A percentile compares a stretch with the other conserved stretches of the same genome.
Evolutionary conservation across 2,113 vertebrate genomes (phyloP).

Genomic region (Ptilorrhoa leucosticta): DNA sequence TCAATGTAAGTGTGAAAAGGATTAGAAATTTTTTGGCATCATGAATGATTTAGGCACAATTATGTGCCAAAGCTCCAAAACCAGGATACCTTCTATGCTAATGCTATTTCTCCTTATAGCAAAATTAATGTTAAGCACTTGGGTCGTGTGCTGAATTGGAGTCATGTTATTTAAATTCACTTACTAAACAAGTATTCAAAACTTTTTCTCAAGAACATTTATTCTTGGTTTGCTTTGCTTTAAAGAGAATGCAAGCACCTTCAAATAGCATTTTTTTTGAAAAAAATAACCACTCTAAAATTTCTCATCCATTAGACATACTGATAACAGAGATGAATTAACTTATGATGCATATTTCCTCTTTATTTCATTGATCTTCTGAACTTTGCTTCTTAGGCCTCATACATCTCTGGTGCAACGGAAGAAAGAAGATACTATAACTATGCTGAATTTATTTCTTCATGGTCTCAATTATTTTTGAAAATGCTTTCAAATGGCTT

Average conservation of each 20-base stretch:
- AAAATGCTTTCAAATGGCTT: neutral
- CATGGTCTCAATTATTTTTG: neutral
- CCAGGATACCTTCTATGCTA: neutral
- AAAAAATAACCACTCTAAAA: neutral
- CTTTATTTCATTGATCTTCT: neutral
- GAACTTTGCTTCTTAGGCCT: neutral
- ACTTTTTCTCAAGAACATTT: neutral
- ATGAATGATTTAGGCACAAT: neutral
- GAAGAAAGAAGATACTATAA: neutral
- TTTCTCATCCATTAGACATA: neutral
- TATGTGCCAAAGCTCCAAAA: slow-evolving; percentile 25
- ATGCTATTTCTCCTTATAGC: neutral
- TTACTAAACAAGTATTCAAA: neutral
- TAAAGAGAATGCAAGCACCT: neutral
- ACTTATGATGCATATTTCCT: neutral
- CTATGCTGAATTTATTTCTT: neutral
- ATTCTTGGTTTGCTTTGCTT: neutral
- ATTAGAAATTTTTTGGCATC: neutral
- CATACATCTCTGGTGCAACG: neutral
- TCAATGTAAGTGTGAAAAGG: neutral
- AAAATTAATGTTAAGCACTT: neutral
- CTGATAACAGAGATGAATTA: neutral
- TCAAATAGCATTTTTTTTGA: neutral
- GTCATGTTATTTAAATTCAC: neutral
- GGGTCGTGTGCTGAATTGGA: neutral